A percentile compares a stretch with the other conserved stretches of the same genome.
Conservation (phyloP, 2,113 vertebrate genomes). For the Panthera leo region DNA sequence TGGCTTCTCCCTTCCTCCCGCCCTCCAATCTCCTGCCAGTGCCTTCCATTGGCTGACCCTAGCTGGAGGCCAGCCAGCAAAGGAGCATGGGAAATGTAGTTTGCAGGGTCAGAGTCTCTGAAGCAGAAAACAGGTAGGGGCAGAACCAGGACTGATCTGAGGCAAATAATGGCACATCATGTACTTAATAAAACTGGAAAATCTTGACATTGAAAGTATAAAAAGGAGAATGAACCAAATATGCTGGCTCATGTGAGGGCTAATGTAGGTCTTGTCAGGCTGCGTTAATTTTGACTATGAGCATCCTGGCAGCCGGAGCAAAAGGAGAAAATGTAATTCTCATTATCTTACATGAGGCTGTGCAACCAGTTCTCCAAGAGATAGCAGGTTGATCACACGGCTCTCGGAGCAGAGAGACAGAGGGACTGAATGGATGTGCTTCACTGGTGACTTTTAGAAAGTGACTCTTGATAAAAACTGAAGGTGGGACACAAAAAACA, state of each 20-base stretch:
- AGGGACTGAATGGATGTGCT: not conserved
- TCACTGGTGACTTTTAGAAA: not conserved
- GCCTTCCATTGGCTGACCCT: not conserved
- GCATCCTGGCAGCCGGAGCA: not conserved
- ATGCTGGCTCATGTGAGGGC: not conserved
- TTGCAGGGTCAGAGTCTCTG: not conserved
- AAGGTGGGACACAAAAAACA: not conserved
- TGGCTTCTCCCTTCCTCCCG: not conserved
- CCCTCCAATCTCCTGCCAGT: not conserved
- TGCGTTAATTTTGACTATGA: not conserved
- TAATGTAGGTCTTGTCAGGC: not conserved
- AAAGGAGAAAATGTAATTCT: not conserved
- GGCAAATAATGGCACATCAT: not conserved
- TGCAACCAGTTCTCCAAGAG: not conserved
- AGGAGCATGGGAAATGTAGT: conserved; percentile 23
- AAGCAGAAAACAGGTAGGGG: not conserved
- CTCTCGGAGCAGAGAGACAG: not conserved
- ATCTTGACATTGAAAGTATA: not conserved
- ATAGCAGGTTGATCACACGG: not conserved
- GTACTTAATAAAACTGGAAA: not conserved
- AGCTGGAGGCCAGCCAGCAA: not conserved
- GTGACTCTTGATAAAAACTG: not conserved
- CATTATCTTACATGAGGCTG: not conserved
- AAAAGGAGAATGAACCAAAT: not conserved
- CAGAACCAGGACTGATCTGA: not conserved